phyloP scores from a whole-genome alignment of 2,797 vertebrate species.

The Hoplostethus atlanticus region DNA sequence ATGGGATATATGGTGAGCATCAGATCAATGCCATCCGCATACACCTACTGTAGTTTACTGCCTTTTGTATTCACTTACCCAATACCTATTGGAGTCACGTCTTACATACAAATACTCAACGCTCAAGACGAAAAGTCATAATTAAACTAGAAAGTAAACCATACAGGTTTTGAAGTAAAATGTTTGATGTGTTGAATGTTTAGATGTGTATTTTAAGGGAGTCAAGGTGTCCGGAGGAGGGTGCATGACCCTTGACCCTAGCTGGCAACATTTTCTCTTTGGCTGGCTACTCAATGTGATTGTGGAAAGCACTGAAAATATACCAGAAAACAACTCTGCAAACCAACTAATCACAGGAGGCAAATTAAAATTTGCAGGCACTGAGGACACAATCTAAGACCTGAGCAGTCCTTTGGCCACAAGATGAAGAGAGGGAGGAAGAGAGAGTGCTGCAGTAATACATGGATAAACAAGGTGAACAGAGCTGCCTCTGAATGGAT shows the following conservation, averaged over 20 bases:
- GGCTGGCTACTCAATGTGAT: background rate
- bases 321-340: constrained; percentile 1
- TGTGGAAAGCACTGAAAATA: background rate
- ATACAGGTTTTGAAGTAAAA: no score
- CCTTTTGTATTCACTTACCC: no score
- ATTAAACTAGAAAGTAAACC: no score
- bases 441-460: background rate
- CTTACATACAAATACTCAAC: no score
- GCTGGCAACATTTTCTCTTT: background rate
- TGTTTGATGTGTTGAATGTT: no score
- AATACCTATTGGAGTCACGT: no score
- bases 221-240: background rate
- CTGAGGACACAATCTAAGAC: background rate
- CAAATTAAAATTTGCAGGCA: background rate
- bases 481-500: constrained; percentile 24
- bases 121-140: no score
- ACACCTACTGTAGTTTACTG: no score
- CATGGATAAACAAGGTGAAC: constrained; percentile 7
- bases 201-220: no score
- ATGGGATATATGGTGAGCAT: no score
- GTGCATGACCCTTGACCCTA: background rate
- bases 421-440: background rate
- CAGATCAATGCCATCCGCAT: no score
- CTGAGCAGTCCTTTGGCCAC: background rate
- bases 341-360: background rate